Evolutionary conservation across 2,113 vertebrate genomes (phyloP).

Genomic region (Stomatorhinus ivindoensis): DNA sequence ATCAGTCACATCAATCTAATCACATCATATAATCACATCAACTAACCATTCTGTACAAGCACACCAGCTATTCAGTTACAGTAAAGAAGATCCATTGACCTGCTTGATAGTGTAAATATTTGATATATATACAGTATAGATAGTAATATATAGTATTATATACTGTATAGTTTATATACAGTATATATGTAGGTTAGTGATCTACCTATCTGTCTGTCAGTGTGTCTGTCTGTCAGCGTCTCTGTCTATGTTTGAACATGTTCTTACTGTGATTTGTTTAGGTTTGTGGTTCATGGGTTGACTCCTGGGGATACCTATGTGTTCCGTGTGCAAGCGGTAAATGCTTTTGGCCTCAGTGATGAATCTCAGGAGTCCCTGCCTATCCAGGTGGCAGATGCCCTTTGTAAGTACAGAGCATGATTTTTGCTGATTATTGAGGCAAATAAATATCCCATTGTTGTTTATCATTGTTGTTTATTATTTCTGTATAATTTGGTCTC

Average conservation of each 20-base stretch:
- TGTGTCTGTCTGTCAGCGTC: background rate
- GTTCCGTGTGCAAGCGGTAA: constrained; percentile 90
- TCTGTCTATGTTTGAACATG: background rate
- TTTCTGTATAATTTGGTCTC: background rate
- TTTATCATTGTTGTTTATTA: no score
- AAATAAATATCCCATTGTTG: no score
- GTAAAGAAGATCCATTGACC: background rate
- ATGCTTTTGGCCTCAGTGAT: constrained; percentile 78
- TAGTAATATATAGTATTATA: background rate
- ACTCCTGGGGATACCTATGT: constrained; percentile 76
- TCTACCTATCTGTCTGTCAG: background rate
- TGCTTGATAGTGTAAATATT: background rate
- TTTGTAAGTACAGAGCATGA: constrained; percentile 65
- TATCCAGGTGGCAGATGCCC: constrained; percentile 80
- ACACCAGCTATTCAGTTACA: constrained; percentile 66
- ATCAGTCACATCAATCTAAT: constrained; percentile 46
- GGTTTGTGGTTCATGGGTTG: constrained; percentile 90
- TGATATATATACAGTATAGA: background rate
- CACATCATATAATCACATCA: constrained; percentile 73
- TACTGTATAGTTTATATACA: background rate
- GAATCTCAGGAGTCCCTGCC: constrained; percentile 84
- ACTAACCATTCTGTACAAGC: constrained; percentile 61
- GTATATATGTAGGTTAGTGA: background rate
- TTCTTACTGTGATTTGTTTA: constrained; percentile 36
- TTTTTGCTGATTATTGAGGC: no score